A percentile compares a stretch with the other conserved stretches of the same genome.
Evolutionary conservation across 2,888 invertebrate species (phyloP).

Genomic region (Kuschelorhynchus macadamiae): DNA sequence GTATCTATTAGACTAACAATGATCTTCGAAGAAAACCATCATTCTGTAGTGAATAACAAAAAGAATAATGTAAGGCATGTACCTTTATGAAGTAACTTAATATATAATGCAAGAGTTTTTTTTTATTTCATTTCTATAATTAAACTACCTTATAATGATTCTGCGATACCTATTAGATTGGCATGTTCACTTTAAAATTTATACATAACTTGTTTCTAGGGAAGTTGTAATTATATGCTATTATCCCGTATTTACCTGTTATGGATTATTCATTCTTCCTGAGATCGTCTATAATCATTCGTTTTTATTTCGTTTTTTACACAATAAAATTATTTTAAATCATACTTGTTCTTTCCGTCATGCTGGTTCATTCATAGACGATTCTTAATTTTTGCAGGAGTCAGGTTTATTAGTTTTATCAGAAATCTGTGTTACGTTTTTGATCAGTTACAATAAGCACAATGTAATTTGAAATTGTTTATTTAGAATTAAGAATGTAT

Average conservation of each 20-base stretch:
- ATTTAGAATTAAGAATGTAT: too few species aligned
- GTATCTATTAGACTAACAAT: too few species aligned
- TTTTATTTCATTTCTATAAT: slow-evolving; percentile 29
- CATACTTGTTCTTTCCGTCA: not conserved
- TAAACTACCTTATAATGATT: slow-evolving; percentile 19
- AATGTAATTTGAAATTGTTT: too few species aligned
- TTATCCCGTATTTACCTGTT: slow-evolving; percentile 26
- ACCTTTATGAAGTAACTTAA: slow-evolving; percentile 14
- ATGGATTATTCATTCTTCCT: slow-evolving; percentile 24
- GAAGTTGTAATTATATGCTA: slow-evolving; percentile 21
- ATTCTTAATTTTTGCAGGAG: too few species aligned
- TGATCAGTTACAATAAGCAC: too few species aligned
- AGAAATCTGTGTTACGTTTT: too few species aligned
- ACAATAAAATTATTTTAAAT: not conserved
- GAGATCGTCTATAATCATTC: slow-evolving; percentile 26
- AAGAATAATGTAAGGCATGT: slow-evolving; percentile 15
- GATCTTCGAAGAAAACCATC: slow-evolving; percentile 16
- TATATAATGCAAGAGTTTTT: not conserved
- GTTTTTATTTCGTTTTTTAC: not conserved
- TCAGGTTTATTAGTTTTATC: too few species aligned
- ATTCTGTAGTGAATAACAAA: too few species aligned
- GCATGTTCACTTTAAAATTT: slow-evolving; percentile 19
- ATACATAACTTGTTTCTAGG: slow-evolving; percentile 25
- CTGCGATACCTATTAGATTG: slow-evolving; percentile 27
- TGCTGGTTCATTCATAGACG: too few species aligned